Base-by-base conservation (phyloP, 1,140 invertebrate genomes). In the Saccostrea glomerata region DNA sequence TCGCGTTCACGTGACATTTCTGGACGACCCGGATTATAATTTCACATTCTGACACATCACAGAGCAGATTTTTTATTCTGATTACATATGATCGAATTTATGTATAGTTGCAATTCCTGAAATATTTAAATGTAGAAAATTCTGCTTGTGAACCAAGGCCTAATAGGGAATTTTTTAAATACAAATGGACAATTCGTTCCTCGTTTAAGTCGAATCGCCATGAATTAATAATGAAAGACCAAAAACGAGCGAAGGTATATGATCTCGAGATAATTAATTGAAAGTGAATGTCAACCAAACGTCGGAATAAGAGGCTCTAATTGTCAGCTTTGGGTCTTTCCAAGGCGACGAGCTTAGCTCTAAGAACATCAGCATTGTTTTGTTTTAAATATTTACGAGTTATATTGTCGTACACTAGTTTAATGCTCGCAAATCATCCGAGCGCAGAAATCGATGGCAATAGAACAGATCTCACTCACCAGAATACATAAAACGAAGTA, bases 351-450 rank as follows among this genome's bases (percentile, higher is more conserved):
- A 54, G 17, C 47, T 84, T 23, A n/a, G 20, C 82, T 54, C 54
- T 84, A 84, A 55, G 40, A 84, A 55, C 54, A 56, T 56, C 82
- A 54, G 54, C n/a, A 84, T 54, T 54, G 40, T 84, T 23, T 54
- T 84, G 82, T 84, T 84, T 84, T 84, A 84, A 84, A 84, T 84
- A 84, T 84, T 84, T 84, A 84, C 82, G 54, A 84, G 40, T 55
- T 20, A 23, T 84, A 47, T 84, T 84, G 54, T 55, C 82, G 9
- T 54, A 84, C 82, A 36, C 25, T 77, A 77, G 25, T 77, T 30
- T 77, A 77, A 77, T 36, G 70, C 25, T 30, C 25, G 70, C 70
- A 77, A 77, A 77, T 77, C 70, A 77, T 4, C 70, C 23, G 70
- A 77, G 70, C 70, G 70, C 13, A 17, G 70, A 25, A 36, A 77